phyloP scores from a whole-genome alignment of 1,140 invertebrate species.

The Saccostrea cuccullata region DNA sequence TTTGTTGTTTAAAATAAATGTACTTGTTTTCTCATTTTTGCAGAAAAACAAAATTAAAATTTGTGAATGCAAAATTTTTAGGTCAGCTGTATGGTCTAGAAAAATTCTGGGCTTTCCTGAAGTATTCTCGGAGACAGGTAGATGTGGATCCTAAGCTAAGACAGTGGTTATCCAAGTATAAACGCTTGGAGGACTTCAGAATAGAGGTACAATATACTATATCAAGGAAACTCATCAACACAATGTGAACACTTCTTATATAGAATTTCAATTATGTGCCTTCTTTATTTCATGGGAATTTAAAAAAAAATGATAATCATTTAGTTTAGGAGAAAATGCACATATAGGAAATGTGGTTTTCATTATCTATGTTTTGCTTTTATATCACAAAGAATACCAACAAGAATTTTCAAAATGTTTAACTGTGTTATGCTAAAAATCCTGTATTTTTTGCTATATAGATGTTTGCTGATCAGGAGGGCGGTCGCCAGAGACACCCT shows the following conservation, averaged over 20 bases:
- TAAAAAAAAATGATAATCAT: no score
- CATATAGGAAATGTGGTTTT: no score
- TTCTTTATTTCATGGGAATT: no score
- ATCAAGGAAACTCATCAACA: no score
- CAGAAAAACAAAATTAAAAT: not conserved
- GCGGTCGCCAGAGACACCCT: conserved; percentile 23
- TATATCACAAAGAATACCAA: no score
- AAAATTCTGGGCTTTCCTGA: conserved; percentile 99
- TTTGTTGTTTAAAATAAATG: no score
- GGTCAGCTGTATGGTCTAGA: conserved; percentile 98
- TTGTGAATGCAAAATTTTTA: conserved; percentile 75
- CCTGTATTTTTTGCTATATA: not conserved
- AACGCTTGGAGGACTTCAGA: conserved; percentile 95
- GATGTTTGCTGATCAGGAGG: conserved; percentile 35
- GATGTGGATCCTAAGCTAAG: conserved; percentile 89
- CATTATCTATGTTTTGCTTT: no score
- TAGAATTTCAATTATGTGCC: no score
- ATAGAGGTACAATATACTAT: conserved; percentile 64
- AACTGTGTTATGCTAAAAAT: no score
- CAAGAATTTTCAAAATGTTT: no score
- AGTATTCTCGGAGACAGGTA: conserved; percentile 82
- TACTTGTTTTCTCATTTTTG: not conserved
- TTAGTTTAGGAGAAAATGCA: no score
- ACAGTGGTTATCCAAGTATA: conserved; percentile 91
- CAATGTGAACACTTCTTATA: no score